These are phyloP conservation scores for Syritta pipiens DNA, from an alignment of 2,888 invertebrate genomes.

Conservation along the genomic window DNA sequence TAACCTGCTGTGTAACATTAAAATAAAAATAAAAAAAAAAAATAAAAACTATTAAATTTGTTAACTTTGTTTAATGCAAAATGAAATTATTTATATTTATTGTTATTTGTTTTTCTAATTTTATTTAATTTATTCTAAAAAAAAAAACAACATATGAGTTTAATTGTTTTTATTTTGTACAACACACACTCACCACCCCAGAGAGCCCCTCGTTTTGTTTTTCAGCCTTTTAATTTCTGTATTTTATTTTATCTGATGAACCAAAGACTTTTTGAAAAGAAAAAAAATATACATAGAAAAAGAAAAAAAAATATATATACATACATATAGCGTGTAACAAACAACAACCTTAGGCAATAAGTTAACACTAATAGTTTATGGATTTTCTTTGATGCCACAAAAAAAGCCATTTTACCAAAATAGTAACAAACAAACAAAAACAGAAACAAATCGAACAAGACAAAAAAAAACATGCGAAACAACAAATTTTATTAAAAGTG, in stretches of 20 bases:
- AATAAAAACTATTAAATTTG: slow-evolving; percentile 45
- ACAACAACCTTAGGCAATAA: slow-evolving; percentile 56
- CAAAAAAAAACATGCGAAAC: slow-evolving; percentile 54
- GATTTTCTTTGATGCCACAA: slow-evolving; percentile 66
- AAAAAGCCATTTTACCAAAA: slow-evolving; percentile 63
- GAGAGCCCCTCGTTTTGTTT: too few species aligned
- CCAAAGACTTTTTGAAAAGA: slow-evolving; percentile 64
- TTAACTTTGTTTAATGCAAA: slow-evolving; percentile 36
- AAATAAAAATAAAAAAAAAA: slow-evolving; percentile 11
- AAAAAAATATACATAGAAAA: slow-evolving; percentile 18
- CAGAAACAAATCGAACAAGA: slow-evolving; percentile 56
- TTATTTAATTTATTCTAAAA: slow-evolving; percentile 60
- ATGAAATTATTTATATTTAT: slow-evolving; percentile 60
- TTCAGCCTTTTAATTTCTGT: background rate
- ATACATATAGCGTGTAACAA: slow-evolving; percentile 48
- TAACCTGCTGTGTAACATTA: slow-evolving; percentile 46
- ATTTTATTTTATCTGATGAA: slow-evolving; percentile 58
- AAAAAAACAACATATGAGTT: too few species aligned
- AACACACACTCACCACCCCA: too few species aligned
- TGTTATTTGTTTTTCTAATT: slow-evolving; percentile 42
- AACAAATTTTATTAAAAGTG: slow-evolving; percentile 69
- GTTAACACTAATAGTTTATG: slow-evolving; percentile 50
- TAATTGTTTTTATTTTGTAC: too few species aligned
- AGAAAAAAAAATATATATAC: slow-evolving; percentile 5
- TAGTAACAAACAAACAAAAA: slow-evolving; percentile 60